Percentiles rank a stretch among this genome's conserved stretches.
Evolutionary conservation across 2,113 vertebrate species (phyloP).

Genomic region (Syrmaticus mikado): DNA sequence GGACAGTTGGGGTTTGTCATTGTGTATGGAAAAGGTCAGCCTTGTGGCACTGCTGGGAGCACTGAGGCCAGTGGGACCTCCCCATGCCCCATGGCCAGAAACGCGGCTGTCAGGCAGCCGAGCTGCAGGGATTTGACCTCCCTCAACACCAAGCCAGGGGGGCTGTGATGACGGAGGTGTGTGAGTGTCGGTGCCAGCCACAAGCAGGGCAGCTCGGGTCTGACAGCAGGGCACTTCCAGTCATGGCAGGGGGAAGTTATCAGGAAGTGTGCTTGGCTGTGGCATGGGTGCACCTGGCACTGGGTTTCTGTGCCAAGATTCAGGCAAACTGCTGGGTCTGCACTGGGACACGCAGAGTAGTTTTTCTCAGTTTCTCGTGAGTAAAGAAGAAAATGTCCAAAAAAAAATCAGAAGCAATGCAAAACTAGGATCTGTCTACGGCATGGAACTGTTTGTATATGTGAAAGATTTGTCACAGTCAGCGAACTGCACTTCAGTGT

Average conservation of each 20-base stretch:
- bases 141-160: neutral
- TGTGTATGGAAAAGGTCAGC: no score
- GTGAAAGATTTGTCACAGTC: neutral
- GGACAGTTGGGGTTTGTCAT: no score
- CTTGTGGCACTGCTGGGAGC: neutral
- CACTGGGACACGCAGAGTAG: rapidly evolving
- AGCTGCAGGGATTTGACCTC: neutral
- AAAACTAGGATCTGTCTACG: neutral
- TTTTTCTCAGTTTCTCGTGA: neutral
- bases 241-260: no score
- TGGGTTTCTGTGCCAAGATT: rapidly evolving
- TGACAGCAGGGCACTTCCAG: neutral
- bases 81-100: neutral
- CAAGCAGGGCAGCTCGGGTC: neutral
- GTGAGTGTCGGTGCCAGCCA: rapidly evolving
- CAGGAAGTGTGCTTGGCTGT: rapidly evolving
- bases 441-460: neutral
- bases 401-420: rapidly evolving
- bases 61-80: neutral
- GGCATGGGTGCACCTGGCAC: rapidly evolving
- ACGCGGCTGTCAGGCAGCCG: neutral
- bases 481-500: neutral
- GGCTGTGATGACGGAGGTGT: no score
- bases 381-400: neutral
- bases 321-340: rapidly evolving